Conservation (phyloP, 1,140 invertebrate genomes). For the Mycetomoellerius zeteki region DNA sequence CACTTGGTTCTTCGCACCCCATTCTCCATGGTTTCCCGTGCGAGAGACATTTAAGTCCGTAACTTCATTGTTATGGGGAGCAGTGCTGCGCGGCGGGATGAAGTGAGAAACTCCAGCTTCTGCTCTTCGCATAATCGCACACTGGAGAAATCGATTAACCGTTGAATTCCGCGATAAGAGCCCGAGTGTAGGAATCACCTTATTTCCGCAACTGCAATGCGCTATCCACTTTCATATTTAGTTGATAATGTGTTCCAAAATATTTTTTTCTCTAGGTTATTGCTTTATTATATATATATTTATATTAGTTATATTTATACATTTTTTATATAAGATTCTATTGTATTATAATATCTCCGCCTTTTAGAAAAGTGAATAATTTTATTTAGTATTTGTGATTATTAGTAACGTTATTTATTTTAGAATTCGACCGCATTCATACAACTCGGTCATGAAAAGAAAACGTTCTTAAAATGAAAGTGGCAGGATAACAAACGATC, state of each 20-base stretch:
- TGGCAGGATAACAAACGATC: slow-evolving; percentile 40
- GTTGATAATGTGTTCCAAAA: background rate
- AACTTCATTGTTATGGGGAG: slow-evolving; percentile 73
- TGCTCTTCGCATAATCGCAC: slow-evolving; percentile 63
- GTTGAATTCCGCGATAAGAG: slow-evolving; percentile 64
- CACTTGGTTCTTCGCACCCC: slow-evolving; percentile 75
- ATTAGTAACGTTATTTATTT: background rate
- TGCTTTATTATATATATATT: background rate
- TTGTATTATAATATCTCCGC: background rate
- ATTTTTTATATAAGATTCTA: background rate
- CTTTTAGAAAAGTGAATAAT: background rate
- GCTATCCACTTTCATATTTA: background rate
- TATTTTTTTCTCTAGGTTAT: background rate
- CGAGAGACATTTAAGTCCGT: slow-evolving; percentile 76
- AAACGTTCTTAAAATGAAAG: slow-evolving; percentile 16
- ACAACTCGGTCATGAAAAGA: slow-evolving; percentile 13
- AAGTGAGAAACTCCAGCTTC: slow-evolving; percentile 42
- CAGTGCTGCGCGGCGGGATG: background rate
- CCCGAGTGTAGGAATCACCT: slow-evolving; percentile 55
- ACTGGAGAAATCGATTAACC: slow-evolving; percentile 68
- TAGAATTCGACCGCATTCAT: background rate
- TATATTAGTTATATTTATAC: background rate
- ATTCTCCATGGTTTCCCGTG: slow-evolving; percentile 71
- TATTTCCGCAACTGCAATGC: slow-evolving; percentile 45
- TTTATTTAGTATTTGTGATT: background rate